Base-by-base conservation (phyloP, 2,113 vertebrate genomes). In the Heliornis fulica region DNA sequence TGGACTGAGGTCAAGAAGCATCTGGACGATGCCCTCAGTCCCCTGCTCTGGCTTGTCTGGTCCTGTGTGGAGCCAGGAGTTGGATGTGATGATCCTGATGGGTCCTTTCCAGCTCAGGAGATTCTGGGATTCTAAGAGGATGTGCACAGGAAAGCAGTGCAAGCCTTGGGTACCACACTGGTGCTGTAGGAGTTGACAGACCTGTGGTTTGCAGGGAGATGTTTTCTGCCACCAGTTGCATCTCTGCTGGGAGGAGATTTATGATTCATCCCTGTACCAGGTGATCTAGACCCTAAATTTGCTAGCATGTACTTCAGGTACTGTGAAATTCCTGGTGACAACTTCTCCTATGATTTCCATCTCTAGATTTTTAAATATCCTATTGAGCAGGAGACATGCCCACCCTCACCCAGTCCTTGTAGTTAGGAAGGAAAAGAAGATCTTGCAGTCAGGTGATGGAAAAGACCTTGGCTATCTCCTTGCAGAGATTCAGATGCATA, bases 391-490 rank as follows among this genome's bases (percentile, higher is more conserved):
- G 29, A 28, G 10, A 10, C 15, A 2, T 12, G 19, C 6, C 18
- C 38, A 50, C 22, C 18, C 29, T 71, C 48, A 32, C 17, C 50
- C 25, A 20, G 60, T 28, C 60, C 66, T 56, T 60, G 36, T 48
- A 53, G 66, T 23, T 26, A 69, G 53, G 48, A 88, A 76, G 63
- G 34, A 63, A 59, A n/a, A 79, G 65, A 51, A 91, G 74, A 65
- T 60, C 68, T 75, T 40, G 51, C 29, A 63, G 19, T 32, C 64
- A 74, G 41, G 36, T 81, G 72, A 38, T 34, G 56, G 68, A 89
- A 93, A 93, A 93, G 92, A 83, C 93, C 90, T 85, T 93, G 87
- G 41, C 19, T 63, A 18, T 92, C 72, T 92, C 90, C 85, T 96
- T 92, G 88, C 34, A 34, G 53, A 64, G 90, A 41, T 60, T 71